A percentile compares a stretch with the other conserved stretches of the same genome.
phyloP scores from a whole-genome alignment of 1,140 invertebrate genomes.

The Danaus melanippus region DNA sequence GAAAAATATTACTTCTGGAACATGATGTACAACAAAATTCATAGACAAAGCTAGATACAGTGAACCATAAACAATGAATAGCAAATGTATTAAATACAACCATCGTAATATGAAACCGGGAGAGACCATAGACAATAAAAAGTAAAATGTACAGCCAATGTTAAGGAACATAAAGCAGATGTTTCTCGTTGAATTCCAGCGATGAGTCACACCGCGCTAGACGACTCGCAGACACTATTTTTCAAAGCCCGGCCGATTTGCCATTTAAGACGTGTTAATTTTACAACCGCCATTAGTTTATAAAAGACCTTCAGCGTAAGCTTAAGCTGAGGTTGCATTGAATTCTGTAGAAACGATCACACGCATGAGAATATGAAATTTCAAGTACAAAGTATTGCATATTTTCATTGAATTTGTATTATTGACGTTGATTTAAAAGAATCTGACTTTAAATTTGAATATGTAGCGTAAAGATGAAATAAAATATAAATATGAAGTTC shows the following conservation, averaged over 20 bases:
- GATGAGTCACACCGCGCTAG: constrained; percentile 55
- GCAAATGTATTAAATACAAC: too few species aligned
- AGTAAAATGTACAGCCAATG: neutral
- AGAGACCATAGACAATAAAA: neutral
- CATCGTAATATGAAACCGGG: neutral
- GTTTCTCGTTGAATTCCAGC: constrained; percentile 38
- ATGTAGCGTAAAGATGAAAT: too few species aligned
- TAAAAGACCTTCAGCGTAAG: constrained; percentile 1
- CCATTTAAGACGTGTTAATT: constrained; percentile 28
- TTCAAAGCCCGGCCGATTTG: constrained; percentile 36
- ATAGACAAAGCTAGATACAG: too few species aligned
- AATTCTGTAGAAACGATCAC: too few species aligned
- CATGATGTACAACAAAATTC: too few species aligned
- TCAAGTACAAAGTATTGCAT: neutral
- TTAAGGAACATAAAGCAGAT: constrained; percentile 19
- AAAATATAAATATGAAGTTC: too few species aligned
- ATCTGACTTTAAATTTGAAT: neutral
- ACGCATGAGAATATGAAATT: neutral
- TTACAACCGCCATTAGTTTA: constrained; percentile 11
- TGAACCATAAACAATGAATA: too few species aligned
- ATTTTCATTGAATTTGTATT: neutral
- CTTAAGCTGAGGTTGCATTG: too few species aligned
- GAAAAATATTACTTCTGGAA: too few species aligned
- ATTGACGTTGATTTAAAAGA: neutral
- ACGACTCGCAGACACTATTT: constrained; percentile 59